phyloP scores from a whole-genome alignment of 2,113 vertebrate genomes.

The Dasyurus viverrinus region DNA sequence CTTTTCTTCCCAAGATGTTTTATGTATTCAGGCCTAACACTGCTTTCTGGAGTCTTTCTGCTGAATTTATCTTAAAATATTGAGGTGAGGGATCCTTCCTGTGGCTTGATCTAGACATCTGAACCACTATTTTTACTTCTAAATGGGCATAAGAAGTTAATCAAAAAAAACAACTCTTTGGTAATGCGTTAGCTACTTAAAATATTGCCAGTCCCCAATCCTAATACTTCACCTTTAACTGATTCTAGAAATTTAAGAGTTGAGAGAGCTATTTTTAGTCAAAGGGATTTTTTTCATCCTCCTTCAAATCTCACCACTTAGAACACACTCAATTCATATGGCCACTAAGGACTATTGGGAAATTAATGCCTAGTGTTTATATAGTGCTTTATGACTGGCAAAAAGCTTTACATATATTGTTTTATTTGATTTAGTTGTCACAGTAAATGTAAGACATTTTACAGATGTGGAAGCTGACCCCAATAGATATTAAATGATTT shows the following conservation, averaged over 20 bases:
- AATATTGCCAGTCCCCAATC: neutral
- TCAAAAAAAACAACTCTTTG: slow-evolving; percentile 1
- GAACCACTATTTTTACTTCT: neutral
- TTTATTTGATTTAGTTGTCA: neutral
- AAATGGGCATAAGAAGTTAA: slow-evolving; percentile 20
- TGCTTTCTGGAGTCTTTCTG: too few species aligned
- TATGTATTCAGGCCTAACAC: neutral
- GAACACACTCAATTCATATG: neutral
- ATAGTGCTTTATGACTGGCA: neutral
- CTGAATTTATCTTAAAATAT: neutral
- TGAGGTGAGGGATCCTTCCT: neutral
- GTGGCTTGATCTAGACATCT: neutral
- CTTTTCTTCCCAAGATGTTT: neutral
- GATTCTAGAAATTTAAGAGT: slow-evolving; percentile 15
- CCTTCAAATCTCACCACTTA: neutral
- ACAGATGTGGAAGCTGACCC: neutral
- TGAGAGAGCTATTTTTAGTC: neutral
- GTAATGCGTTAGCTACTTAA: slow-evolving; percentile 15
- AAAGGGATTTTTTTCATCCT: neutral
- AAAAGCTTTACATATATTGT: neutral
- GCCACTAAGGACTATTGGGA: neutral
- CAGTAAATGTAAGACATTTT: neutral
- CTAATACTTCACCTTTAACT: neutral
- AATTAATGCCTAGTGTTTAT: neutral
- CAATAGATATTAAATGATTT: neutral